Base-by-base conservation (phyloP, 2,888 invertebrate species). In the Bembecia ichneumoniformis region DNA sequence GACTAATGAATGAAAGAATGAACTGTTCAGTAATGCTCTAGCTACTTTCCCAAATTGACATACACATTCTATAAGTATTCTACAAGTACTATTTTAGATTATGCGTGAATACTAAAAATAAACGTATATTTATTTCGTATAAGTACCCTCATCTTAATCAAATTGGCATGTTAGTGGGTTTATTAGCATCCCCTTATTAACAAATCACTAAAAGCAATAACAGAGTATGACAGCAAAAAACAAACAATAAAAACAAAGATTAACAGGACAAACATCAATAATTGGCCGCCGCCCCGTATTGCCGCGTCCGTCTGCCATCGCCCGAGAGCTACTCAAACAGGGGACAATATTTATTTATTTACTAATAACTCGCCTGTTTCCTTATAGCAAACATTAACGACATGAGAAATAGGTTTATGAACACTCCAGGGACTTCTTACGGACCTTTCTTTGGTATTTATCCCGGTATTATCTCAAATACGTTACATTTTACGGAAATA, bases 261-360 rank as follows among this genome's bases (percentile, higher is more conserved):
- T 77, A 79, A 66, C 66, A 55, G 60, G 58, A 62, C 63, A 64
- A 17, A 69, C 68, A 66, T 62, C 69, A 66, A 75, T 84, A 83
- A 86, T 83, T 82, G 82, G 74, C 60, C 69, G 50, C 61, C 70
- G 50, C 62, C 51, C 62, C 28, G 28, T 28, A 28, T 28, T 28
- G 28, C 9, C 28, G 28, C 28, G 28, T 28, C 9, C 28, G 28
- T 28, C 28, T 71, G 77, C 79, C 81, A 75, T 63, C 57, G 62
- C 57, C 58, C 63, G 68, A 86, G 86, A 71, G 82, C 65, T 67
- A 52, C 11, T 56, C 77, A 86, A 83, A 86, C 59, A 86, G 66
- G 83, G 82, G 82, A 77, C 78, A 74, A 75, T 82, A 81, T 83
- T 80, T 84, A 82, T 83, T 82, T 84, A 81, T 78, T 82, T 81